These are phyloP conservation scores for Epirrita christyi DNA, from an alignment of 2,888 invertebrate genomes.

Conservation along the genomic window DNA sequence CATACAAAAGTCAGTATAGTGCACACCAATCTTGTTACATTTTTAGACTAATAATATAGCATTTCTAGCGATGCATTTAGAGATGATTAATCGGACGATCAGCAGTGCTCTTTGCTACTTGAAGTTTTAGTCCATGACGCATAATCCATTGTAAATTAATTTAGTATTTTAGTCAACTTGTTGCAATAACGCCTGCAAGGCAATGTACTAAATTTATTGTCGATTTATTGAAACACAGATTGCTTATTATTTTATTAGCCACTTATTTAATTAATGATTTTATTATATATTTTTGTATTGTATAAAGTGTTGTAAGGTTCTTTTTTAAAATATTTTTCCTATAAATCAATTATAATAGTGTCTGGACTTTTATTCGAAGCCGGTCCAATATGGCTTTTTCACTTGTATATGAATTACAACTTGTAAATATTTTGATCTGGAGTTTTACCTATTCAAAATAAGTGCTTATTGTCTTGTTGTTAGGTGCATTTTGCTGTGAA, in stretches of 20 bases:
- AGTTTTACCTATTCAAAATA: constrained; percentile 54
- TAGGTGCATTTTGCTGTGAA: constrained; percentile 59
- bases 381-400: constrained; percentile 43
- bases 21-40: no score
- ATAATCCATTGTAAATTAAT: constrained; percentile 53
- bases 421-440: constrained; percentile 75
- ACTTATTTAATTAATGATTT: constrained; percentile 67
- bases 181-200: constrained; percentile 81
- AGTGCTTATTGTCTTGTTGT: constrained; percentile 56
- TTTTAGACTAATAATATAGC: no score
- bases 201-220: constrained; percentile 44
- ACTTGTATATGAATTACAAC: constrained; percentile 50
- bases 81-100: constrained; percentile 5
- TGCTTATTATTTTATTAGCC: constrained; percentile 52
- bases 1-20: no score
- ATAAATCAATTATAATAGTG: constrained; percentile 59
- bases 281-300: constrained; percentile 65
- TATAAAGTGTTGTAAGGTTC: constrained; percentile 55
- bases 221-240: constrained; percentile 43
- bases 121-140: constrained; percentile 51
- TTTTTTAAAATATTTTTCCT: constrained; percentile 46
- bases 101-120: constrained; percentile 37
- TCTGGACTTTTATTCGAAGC: constrained; percentile 51
- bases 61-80: background rate
- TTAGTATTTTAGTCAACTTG: constrained; percentile 68